Base-by-base conservation (phyloP, 2,888 invertebrate genomes). In the Agriopis leucophaearia region DNA sequence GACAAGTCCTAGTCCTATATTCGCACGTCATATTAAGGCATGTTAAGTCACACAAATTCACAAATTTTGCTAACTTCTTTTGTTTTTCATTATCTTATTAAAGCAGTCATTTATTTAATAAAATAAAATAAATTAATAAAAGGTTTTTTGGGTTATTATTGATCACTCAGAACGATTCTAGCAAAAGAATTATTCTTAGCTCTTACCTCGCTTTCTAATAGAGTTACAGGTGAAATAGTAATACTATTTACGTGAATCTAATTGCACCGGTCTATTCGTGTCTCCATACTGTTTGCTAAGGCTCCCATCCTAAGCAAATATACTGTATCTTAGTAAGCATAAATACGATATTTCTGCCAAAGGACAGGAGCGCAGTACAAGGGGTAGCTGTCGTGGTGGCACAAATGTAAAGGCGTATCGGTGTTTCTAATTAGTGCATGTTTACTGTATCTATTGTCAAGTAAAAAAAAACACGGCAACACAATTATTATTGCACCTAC, bases 301-400 rank as follows among this genome's bases (percentile, higher is more conserved):
- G 15, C 56, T 61, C 15, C 38, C 42, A 27, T 51, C 48, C 42
- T 61, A 27, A 61, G 45, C 57, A 57, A 57, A 38, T 38, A 16
- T 58, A n/a, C 35, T 15, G 50, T 59, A 44, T 50, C 55, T 60
- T 27, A 1, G n/a, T 27, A 5, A 27, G 27, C 1, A 27, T 12
- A 52, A 36, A 44, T 51, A 47, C 45, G 42, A 13, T 27, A 36
- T 57, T 57, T 12, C 27, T 35, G 54, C 56, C 5, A 5, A 47
- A 51, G 44, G 61, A 57, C 44, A 27, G 65, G 8, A 42, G 50
- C 38, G 13, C 8, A 15, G 61, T 69, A 64, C 57, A 50, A 54
- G 35, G n/a, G 74, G 70, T 81, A 78, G 78, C 77, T 79, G 77
- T 81, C 80, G 77, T 81, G 84, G 84, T 84, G 78, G 84, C 84